Evolutionary conservation across 2,113 vertebrate genomes (phyloP), one percentile per base, ranked within the genome.

Genomic region (Orycteropus afer): DNA sequence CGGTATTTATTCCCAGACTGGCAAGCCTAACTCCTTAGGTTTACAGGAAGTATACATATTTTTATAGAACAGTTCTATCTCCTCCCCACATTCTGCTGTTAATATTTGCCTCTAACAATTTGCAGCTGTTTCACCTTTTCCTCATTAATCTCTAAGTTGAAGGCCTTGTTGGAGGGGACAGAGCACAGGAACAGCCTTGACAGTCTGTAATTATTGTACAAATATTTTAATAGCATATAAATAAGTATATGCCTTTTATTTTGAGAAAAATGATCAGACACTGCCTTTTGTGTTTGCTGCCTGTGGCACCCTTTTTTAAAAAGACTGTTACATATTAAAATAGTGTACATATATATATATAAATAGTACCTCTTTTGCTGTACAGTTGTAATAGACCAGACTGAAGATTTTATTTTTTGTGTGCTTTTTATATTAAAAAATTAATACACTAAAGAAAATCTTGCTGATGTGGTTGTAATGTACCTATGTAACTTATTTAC

Each of bases 401-500:
- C 97, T 96, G 98, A 98, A 98, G 98, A 98, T 98, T 98, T 98
- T 98, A 98, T 98, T 98, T 98, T 98, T 98, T 98, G 98, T 99
- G 98, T 98, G 98, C 98, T 98, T 98, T 99, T 99, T 98, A 99
- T 98, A 98, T 98, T 98, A 97, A 97, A 98, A 97, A 98, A 98
- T 98, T 98, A 98, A 99, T 98, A 99, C 98, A 99, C 98, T 99
- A 99, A 98, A 98, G 97, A 97, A 98, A 98, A 98, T 98, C 98
- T 98, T 98, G 98, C 98, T 91, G 98, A 98, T 98, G 98, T 99
- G 98, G 98, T 98, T 98, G 98, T 98, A 98, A 98, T 98, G 98
- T 98, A 98, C 98, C 96, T 94, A 98, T 98, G 98, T 99, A 99
- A 99, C 98, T 99, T 99, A 99, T 99, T 98, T 98, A 98, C 98